A percentile compares a stretch with the other conserved stretches of the same genome.
These are phyloP conservation scores for Sula dactylatra DNA, from an alignment of 2,113 vertebrate species.

Conservation along the genomic window DNA sequence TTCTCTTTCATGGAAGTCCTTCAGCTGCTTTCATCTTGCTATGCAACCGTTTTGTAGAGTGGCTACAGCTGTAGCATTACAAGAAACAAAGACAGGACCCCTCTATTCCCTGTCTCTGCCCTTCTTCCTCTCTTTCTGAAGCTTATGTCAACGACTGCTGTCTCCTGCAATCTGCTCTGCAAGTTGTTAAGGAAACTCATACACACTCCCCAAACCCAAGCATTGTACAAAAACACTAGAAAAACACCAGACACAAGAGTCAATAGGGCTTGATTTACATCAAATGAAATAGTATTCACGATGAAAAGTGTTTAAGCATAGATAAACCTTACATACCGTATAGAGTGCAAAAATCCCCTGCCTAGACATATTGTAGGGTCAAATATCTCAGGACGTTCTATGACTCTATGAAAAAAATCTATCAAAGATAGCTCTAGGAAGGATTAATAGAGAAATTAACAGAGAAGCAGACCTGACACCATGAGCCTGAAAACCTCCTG, in stretches of 20 bases:
- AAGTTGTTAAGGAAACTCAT: not conserved
- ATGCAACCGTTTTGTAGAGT: not conserved
- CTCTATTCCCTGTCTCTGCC: not conserved
- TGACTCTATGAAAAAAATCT: not conserved
- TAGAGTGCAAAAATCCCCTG: not conserved
- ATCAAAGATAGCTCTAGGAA: not conserved
- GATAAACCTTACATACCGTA: not conserved
- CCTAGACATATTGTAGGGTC: not conserved
- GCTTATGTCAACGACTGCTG: not conserved
- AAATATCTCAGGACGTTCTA: not conserved
- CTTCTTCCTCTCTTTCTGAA: not conserved
- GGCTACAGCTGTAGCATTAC: not conserved
- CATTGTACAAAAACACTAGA: not conserved
- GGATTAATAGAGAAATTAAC: not conserved
- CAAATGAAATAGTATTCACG: rapidly evolving
- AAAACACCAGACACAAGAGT: not conserved
- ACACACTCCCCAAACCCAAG: not conserved
- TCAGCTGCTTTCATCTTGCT: not conserved
- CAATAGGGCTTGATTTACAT: not conserved
- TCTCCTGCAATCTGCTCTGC: not conserved
- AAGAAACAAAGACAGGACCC: not conserved
- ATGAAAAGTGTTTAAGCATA: not conserved
- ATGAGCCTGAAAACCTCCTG: not conserved
- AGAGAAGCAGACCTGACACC: not conserved
- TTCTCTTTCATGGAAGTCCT: not conserved